Evolutionary conservation across 2,888 invertebrate genomes (phyloP), one percentile per base, ranked within the genome.

Genomic region (Megastigmus dorsalis): DNA sequence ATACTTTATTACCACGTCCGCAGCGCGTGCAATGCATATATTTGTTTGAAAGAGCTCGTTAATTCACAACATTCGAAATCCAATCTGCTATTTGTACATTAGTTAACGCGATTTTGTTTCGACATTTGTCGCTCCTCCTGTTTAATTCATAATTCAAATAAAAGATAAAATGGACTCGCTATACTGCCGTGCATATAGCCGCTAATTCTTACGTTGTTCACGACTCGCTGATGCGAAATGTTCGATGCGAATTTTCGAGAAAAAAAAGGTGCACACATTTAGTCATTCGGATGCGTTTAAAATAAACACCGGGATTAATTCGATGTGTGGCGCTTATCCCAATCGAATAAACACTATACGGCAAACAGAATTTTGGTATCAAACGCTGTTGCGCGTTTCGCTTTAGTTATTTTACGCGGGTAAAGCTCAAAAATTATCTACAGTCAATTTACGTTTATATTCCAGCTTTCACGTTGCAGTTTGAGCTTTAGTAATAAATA

Each of bases 311-410:
- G 18, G n/a, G 48, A 68, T 68, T 43, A 43, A 52, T 18, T 63
- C 18, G 18, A 63, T 68, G 62, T 68, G 62, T 57, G 38, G n/a
- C 15, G 48, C 36, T 66, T 66, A 43, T 59, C 13, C 30, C 28
- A 2, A 23, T 6, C 3, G 48, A 26, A 30, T 28, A 74, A 69
- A 74, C 55, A 68, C n/a, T 48, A 62, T 57, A 74, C 18, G 60
- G 36, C 30, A 69, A 69, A 69, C 65, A 65, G 38, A 69, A 45
- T 74, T 69, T 74, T 52, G 50, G 59, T 65, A 59, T 41, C 9
- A 38, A 65, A 54, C 60, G 5, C 6, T n/a, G 15, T 18, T 9
- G 7, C 18, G 33, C 18, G 33, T 20, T 54, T 20, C 30, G 38
- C 7, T 50, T 57, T 23, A 7, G 36, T 55, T 33, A 62, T 62